phyloP scores from a whole-genome alignment of 2,113 vertebrate species.

The Motacilla tschutschensis region DNA sequence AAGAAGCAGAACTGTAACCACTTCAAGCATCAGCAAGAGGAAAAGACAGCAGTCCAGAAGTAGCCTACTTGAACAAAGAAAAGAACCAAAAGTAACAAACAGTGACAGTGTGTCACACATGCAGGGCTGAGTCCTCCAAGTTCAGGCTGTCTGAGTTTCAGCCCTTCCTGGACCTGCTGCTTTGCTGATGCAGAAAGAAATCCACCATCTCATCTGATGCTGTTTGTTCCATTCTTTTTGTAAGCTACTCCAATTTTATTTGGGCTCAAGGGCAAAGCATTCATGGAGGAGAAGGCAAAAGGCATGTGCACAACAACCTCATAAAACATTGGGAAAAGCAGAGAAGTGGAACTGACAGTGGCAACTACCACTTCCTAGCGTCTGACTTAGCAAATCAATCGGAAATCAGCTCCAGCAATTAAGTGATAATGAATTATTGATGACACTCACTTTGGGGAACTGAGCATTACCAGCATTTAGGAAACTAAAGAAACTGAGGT shows the following conservation, averaged over 20 bases:
- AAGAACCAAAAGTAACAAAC: not conserved
- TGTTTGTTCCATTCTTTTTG: not conserved
- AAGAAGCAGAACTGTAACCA: not conserved
- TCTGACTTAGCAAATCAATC: constrained; percentile 21
- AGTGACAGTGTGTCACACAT: fast-evolving
- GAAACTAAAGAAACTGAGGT: not conserved
- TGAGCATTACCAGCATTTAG: not conserved
- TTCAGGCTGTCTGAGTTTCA: not conserved
- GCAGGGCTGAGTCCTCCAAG: not conserved
- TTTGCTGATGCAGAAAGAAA: not conserved
- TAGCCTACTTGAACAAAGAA: not conserved
- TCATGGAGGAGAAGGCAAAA: not conserved
- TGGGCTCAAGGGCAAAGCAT: not conserved
- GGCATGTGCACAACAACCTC: not conserved
- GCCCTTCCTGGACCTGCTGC: not conserved
- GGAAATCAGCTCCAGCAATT: constrained; percentile 21
- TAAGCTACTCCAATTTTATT: not conserved
- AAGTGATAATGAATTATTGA: constrained; percentile 37
- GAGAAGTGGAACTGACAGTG: not conserved
- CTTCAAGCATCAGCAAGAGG: not conserved
- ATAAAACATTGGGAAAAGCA: not conserved
- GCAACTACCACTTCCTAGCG: not conserved
- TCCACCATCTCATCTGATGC: not conserved
- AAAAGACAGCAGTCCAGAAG: not conserved
- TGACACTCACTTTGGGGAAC: not conserved